These are phyloP conservation scores for Lanius ludovicianus DNA, from an alignment of 2,113 vertebrate species.

Conservation along the genomic window DNA sequence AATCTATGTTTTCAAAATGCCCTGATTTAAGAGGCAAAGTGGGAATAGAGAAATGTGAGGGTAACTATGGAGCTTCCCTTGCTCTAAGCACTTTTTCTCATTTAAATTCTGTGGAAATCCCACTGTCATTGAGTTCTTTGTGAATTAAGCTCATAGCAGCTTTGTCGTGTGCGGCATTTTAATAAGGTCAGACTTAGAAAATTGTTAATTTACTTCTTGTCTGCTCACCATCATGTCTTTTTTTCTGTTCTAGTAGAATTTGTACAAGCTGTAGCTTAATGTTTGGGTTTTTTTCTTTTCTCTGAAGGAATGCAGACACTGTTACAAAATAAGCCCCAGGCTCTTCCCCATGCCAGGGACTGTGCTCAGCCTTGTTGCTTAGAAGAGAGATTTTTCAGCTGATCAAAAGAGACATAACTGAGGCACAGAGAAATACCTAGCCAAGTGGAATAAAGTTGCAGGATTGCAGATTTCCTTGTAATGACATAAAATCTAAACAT, in stretches of 20 bases:
- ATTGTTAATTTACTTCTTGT: slow-evolving; percentile 36
- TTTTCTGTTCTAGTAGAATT: not conserved
- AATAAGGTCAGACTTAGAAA: slow-evolving; percentile 52
- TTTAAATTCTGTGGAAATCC: slow-evolving; percentile 61
- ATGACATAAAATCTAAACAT: not conserved
- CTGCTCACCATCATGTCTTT: not conserved
- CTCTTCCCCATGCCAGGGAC: not conserved
- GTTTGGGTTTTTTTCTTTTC: not conserved
- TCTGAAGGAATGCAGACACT: not conserved
- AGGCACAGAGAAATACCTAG: not conserved
- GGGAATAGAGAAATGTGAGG: not conserved
- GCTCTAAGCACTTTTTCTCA: not conserved
- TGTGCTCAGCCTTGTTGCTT: not conserved
- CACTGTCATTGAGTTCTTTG: slow-evolving; percentile 30
- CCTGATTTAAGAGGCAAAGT: not conserved
- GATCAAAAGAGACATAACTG: not conserved
- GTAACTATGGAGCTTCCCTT: not conserved
- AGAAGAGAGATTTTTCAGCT: not conserved
- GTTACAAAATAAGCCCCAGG: not conserved
- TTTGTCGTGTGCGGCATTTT: slow-evolving; percentile 53
- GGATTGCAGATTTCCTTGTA: not conserved
- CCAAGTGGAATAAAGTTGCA: not conserved
- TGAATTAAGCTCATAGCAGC: slow-evolving; percentile 33
- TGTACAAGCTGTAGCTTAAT: not conserved
- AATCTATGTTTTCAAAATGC: not conserved